Evolutionary conservation across 2,888 invertebrate genomes (phyloP).

Genomic region (Urechis unicinctus): DNA sequence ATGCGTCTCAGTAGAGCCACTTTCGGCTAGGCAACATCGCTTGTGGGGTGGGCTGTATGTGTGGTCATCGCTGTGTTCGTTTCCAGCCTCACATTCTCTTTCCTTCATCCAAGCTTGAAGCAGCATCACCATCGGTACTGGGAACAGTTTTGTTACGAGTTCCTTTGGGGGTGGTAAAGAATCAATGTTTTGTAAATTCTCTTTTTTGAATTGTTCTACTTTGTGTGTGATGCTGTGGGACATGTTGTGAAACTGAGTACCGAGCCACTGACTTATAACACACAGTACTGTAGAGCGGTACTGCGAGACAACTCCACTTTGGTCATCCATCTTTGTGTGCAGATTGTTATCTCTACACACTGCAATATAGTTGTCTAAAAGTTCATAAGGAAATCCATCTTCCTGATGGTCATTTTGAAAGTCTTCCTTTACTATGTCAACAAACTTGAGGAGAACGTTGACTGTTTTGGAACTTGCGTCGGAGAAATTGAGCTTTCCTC

Average conservation of each 20-base stretch:
- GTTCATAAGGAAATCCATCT: too few species aligned
- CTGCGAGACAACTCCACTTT: too few species aligned
- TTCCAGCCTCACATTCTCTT: too few species aligned
- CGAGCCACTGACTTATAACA: not conserved
- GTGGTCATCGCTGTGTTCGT: not conserved
- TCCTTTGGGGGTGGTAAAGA: not conserved
- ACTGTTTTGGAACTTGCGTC: too few species aligned
- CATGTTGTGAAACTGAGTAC: not conserved
- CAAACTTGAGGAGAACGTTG: too few species aligned
- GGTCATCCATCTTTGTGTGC: too few species aligned
- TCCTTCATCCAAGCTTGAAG: not conserved
- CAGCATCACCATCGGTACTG: not conserved
- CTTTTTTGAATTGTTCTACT: not conserved
- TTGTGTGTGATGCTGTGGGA: not conserved
- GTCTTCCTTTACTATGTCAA: too few species aligned
- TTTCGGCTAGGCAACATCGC: not conserved
- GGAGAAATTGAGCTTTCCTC: too few species aligned
- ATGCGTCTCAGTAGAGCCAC: too few species aligned
- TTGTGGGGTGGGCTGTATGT: not conserved
- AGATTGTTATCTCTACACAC: too few species aligned
- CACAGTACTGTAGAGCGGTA: not conserved
- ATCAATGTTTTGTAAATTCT: not conserved
- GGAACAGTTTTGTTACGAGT: not conserved
- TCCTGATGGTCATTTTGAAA: too few species aligned
- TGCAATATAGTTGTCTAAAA: too few species aligned